These are phyloP conservation scores for Microtus pennsylvanicus DNA, from an alignment of 2,113 vertebrate species.

Conservation along the genomic window DNA sequence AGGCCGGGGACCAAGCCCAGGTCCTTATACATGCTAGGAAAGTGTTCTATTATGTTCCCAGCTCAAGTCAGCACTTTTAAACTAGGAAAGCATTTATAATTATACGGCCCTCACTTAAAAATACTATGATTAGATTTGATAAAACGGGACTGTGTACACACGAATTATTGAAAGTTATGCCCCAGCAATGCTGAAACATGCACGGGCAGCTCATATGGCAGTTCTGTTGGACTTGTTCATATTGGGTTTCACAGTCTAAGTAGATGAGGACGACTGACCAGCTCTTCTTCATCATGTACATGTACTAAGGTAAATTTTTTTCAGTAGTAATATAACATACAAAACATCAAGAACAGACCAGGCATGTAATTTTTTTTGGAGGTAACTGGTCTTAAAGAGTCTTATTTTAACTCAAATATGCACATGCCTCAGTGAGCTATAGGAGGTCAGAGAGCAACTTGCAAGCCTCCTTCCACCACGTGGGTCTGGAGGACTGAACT, in stretches of 20 bases:
- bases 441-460: neutral
- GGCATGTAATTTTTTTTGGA: neutral
- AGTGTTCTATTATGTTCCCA: neutral
- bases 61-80: neutral
- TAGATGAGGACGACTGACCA: too few species aligned
- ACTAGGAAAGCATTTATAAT: conserved; percentile 12
- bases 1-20: neutral
- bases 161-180: too few species aligned
- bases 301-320: neutral
- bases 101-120: neutral
- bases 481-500: neutral
- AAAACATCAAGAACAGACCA: neutral
- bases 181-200: too few species aligned
- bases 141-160: neutral
- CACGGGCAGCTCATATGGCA: too few species aligned
- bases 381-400: neutral
- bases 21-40: neutral
- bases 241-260: too few species aligned
- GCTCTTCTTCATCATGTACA: neutral
- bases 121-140: neutral
- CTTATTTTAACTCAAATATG: neutral
- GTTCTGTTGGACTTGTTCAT: too few species aligned
- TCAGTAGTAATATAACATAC: neutral
- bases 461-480: neutral
- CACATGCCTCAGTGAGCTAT: neutral